A percentile compares a stretch with the other conserved stretches of the same genome.
Evolutionary conservation across 92 coral and sea anemone genomes (phyloP).

Genomic region (Siderastrea siderea): DNA sequence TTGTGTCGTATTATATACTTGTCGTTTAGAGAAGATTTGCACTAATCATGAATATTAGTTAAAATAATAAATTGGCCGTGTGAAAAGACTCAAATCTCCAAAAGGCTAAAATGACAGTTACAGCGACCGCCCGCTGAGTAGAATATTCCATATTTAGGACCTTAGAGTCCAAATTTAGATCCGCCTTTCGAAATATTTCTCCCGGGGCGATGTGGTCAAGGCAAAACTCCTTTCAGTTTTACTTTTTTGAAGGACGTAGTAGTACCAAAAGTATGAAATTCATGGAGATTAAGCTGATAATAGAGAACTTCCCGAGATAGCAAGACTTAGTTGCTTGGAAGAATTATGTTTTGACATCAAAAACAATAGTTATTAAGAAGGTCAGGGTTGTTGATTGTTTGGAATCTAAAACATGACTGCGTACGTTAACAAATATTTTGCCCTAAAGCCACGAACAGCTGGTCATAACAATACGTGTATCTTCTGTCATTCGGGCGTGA

Average conservation of each 20-base stretch:
- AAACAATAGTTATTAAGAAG: background rate
- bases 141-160: constrained; percentile 26
- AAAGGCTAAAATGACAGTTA: background rate
- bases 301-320: background rate
- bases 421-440: background rate
- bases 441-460: constrained; percentile 26
- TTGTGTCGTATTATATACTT: no score
- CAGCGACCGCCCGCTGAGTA: constrained; percentile 19
- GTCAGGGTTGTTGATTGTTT: constrained; percentile 3
- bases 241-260: background rate
- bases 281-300: background rate
- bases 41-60: no score
- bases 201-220: background rate
- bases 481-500: background rate
- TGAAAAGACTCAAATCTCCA: background rate
- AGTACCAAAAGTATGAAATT: background rate
- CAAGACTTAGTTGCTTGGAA: background rate
- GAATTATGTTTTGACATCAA: constrained; percentile 18
- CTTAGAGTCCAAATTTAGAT: constrained; percentile 28
- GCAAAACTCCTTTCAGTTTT: background rate
- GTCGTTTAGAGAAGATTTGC: background rate
- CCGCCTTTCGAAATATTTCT: background rate
- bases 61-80: background rate
- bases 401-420: constrained; percentile 2
- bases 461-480: constrained; percentile 2